A percentile compares a stretch with the other conserved stretches of the same genome.
phyloP scores from a whole-genome alignment of 2,797 vertebrate species.

The Eupleurogrammus muticus region DNA sequence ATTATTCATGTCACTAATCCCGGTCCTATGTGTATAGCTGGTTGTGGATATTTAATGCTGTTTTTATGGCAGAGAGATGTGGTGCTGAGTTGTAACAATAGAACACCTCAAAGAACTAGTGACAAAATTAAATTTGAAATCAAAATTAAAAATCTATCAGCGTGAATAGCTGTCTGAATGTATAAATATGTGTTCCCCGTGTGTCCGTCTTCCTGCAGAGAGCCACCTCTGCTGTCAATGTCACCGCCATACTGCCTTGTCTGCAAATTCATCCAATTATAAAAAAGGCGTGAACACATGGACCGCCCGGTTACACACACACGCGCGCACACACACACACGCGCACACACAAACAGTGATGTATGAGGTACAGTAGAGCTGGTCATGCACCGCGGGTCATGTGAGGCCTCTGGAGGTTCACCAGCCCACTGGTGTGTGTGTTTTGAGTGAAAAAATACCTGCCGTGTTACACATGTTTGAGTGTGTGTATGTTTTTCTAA shows the following conservation, averaged over 20 bases:
- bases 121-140: too few relatives aligned
- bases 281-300: slow-evolving; percentile 53
- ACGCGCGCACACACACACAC: slow-evolving; percentile 9
- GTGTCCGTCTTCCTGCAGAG: slow-evolving; percentile 22
- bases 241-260: slow-evolving; percentile 69
- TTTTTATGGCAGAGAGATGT: slow-evolving; percentile 14
- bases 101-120: neutral
- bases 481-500: neutral
- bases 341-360: slow-evolving; percentile 55
- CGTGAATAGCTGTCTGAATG: slow-evolving; percentile 1
- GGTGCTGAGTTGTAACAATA: slow-evolving; percentile 26
- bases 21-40: slow-evolving; percentile 7
- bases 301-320: slow-evolving; percentile 26
- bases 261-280: slow-evolving; percentile 68
- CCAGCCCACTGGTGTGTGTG: slow-evolving; percentile 19
- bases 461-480: neutral
- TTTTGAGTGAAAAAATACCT: neutral
- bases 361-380: slow-evolving; percentile 62
- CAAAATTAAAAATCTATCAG: too few relatives aligned
- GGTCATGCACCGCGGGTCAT: slow-evolving; percentile 70
- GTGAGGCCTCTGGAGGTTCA: slow-evolving; percentile 48
- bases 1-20: slow-evolving; percentile 19
- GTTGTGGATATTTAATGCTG: slow-evolving; percentile 53
- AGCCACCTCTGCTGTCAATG: slow-evolving; percentile 49
- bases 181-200: neutral